Percentiles rank a stretch among this genome's conserved stretches.
These are phyloP conservation scores for Zootermopsis nevadensis DNA, from an alignment of 2,888 invertebrate species.

Conservation along the genomic window DNA sequence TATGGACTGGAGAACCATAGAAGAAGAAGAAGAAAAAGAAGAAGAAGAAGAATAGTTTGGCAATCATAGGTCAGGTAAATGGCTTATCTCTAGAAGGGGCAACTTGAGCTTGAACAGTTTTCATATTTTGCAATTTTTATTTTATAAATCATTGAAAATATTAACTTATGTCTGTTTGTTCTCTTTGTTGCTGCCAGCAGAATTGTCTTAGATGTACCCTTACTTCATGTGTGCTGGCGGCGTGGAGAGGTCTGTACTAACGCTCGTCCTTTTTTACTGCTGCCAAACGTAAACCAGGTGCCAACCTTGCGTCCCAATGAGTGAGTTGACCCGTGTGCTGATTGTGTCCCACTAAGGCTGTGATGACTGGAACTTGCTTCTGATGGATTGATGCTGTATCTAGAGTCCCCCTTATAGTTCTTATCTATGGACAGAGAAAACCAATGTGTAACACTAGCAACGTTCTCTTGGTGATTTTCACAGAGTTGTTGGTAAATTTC, in stretches of 20 bases:
- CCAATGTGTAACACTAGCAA: background rate
- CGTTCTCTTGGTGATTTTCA: too few relatives aligned
- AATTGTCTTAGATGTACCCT: background rate
- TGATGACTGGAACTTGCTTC: slow-evolving; percentile 62
- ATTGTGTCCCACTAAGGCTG: slow-evolving; percentile 56
- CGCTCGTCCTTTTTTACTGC: slow-evolving; percentile 65
- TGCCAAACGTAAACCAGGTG: slow-evolving; percentile 70
- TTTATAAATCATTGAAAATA: too few relatives aligned
- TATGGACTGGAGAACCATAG: too few relatives aligned
- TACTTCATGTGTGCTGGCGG: slow-evolving; percentile 29
- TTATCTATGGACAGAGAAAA: slow-evolving; percentile 51
- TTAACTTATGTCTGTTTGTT: too few relatives aligned
- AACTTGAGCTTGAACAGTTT: too few relatives aligned
- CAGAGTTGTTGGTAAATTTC: too few relatives aligned
- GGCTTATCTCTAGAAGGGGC: too few relatives aligned
- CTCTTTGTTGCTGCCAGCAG: background rate
- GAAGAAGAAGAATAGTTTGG: too few relatives aligned
- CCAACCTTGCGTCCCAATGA: slow-evolving; percentile 69
- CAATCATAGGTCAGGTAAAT: too few relatives aligned
- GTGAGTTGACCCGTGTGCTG: slow-evolving; percentile 59
- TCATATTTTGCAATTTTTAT: too few relatives aligned
- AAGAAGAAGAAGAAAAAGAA: too few relatives aligned
- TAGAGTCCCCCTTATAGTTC: slow-evolving; percentile 54
- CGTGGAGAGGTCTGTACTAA: slow-evolving; percentile 16
- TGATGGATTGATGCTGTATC: slow-evolving; percentile 31